These are phyloP conservation scores for Myiothlypis chrysogaster DNA, from an alignment of 2,797 vertebrate species.

Conservation along the genomic window DNA sequence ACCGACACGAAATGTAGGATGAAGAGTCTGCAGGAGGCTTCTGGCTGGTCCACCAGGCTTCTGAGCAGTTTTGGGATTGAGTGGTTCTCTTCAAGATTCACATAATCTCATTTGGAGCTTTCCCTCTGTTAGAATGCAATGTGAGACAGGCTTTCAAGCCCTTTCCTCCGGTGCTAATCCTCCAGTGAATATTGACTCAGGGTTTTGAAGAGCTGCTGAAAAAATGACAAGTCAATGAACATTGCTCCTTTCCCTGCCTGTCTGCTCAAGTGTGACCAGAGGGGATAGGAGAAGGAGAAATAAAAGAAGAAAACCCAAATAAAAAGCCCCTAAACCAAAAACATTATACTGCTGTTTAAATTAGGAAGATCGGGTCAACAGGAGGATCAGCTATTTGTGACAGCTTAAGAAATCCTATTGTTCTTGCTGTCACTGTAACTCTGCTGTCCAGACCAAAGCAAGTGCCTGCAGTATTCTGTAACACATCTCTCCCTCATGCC, in stretches of 20 bases:
- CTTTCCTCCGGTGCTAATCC: not conserved
- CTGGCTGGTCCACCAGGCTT: not conserved
- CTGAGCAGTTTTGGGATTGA: not conserved
- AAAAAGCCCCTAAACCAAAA: accelerated
- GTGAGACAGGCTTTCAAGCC: not conserved
- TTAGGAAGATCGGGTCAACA: not conserved
- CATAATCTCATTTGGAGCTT: not conserved
- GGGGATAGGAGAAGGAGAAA: not conserved
- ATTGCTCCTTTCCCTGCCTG: not conserved
- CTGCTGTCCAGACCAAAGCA: not conserved
- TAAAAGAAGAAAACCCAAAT: not conserved
- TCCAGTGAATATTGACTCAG: not conserved
- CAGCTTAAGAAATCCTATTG: not conserved
- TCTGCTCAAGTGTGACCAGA: not conserved
- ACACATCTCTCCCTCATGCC: not conserved
- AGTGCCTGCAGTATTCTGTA: too few species aligned
- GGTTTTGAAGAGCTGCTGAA: not conserved
- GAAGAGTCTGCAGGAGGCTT: not conserved
- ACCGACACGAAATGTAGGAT: not conserved
- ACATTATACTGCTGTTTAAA: not conserved
- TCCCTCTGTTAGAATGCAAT: not conserved
- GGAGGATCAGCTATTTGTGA: not conserved
- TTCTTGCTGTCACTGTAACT: not conserved
- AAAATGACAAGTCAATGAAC: not conserved
- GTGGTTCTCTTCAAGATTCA: not conserved